Evolutionary conservation across 2,113 vertebrate genomes (phyloP).

Genomic region (Megaptera novaeangliae): DNA sequence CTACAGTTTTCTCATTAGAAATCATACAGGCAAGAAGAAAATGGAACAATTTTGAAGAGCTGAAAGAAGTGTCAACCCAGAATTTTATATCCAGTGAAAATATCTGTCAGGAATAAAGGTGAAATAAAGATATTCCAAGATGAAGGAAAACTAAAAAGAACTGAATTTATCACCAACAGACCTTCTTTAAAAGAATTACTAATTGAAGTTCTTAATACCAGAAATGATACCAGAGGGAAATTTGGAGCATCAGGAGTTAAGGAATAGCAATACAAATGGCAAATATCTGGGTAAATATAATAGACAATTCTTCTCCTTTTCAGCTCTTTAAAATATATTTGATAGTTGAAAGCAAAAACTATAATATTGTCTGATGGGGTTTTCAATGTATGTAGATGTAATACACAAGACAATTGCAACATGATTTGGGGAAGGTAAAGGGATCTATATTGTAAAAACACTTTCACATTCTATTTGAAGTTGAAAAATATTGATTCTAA

Average conservation of each 20-base stretch:
- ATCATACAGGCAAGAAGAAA: background rate
- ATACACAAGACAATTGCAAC: background rate
- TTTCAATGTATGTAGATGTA: background rate
- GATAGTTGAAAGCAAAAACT: background rate
- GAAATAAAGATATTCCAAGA: too few relatives aligned
- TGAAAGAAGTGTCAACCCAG: background rate
- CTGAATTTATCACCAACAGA: background rate
- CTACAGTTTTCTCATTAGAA: too few relatives aligned
- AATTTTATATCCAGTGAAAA: background rate
- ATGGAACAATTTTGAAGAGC: background rate
- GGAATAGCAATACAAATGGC: background rate
- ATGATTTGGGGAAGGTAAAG: background rate
- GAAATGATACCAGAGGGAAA: background rate
- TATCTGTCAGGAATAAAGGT: background rate
- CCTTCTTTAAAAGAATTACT: background rate
- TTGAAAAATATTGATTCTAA: background rate
- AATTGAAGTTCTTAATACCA: background rate
- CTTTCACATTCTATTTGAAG: background rate
- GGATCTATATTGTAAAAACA: background rate
- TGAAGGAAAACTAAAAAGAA: too few relatives aligned
- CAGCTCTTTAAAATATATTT: background rate
- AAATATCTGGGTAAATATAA: background rate
- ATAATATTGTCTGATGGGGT: background rate
- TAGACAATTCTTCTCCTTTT: too few relatives aligned
- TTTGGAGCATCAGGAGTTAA: background rate